Conservation (phyloP, 1,140 invertebrate genomes). For the Heliconius hewitsoni region DNA sequence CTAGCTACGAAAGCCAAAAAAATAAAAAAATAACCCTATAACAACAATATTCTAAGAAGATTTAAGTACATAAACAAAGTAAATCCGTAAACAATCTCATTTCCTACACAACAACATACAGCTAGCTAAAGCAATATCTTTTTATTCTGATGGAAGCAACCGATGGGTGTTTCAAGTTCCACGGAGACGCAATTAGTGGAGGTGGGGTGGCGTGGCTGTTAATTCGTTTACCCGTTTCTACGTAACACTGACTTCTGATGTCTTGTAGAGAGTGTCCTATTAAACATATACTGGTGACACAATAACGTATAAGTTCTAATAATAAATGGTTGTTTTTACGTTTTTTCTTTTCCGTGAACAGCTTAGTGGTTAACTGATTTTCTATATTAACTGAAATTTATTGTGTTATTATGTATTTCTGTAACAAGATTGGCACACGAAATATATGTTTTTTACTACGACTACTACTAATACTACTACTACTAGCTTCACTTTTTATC, state of each 20-base stretch:
- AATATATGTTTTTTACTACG: too few species aligned
- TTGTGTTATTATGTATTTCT: too few species aligned
- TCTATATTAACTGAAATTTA: neutral
- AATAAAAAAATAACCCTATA: neutral
- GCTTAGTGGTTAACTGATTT: neutral
- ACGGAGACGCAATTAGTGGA: constrained; percentile 22
- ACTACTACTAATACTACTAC: too few species aligned
- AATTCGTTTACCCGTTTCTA: constrained; percentile 28
- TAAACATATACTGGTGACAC: neutral
- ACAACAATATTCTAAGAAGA: neutral
- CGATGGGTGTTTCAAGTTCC: constrained; percentile 8
- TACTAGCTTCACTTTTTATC: too few species aligned
- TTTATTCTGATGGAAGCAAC: constrained; percentile 16
- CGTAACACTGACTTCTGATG: constrained; percentile 13
- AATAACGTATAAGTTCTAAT: neutral
- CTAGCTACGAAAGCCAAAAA: too few species aligned
- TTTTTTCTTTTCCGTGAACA: neutral
- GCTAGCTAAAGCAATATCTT: neutral
- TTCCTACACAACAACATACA: neutral
- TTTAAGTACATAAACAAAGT: neutral
- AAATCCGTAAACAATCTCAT: neutral
- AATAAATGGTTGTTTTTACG: neutral
- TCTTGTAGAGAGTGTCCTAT: constrained; percentile 21
- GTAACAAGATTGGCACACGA: too few species aligned
- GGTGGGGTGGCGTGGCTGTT: constrained; percentile 18